A percentile compares a stretch with the other conserved stretches of the same genome.
These are phyloP conservation scores for Battus philenor DNA, from an alignment of 1,140 invertebrate genomes.

Conservation along the genomic window DNA sequence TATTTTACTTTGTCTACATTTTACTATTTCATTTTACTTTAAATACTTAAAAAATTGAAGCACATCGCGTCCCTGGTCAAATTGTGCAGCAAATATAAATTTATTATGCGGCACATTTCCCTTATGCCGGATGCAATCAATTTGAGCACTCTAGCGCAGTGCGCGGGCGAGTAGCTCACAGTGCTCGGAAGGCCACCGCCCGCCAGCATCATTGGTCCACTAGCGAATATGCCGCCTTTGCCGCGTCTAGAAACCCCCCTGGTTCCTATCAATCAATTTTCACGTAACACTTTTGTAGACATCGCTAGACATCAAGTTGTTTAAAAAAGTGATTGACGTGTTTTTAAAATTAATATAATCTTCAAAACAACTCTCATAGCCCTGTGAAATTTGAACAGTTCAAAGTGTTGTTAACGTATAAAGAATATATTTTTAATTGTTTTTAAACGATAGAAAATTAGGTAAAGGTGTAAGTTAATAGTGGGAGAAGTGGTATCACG, in stretches of 20 bases:
- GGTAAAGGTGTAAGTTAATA: neutral
- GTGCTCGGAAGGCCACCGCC: slow-evolving; percentile 42
- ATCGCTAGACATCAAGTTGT: neutral
- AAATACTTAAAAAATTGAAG: slow-evolving; percentile 8
- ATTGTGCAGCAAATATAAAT: slow-evolving; percentile 66
- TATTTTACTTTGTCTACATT: too few relatives aligned
- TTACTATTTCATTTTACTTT: too few relatives aligned
- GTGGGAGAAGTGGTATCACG: slow-evolving; percentile 58
- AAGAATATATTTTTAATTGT: too few relatives aligned
- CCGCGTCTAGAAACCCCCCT: neutral
- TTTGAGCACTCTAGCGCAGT: slow-evolving; percentile 53
- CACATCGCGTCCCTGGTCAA: slow-evolving; percentile 49
- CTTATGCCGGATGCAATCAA: slow-evolving; percentile 72
- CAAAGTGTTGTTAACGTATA: neutral
- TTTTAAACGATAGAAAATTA: neutral
- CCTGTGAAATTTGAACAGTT: slow-evolving; percentile 4
- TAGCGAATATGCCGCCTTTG: slow-evolving; percentile 9
- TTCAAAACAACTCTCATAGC: neutral
- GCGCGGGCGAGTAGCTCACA: slow-evolving; percentile 47
- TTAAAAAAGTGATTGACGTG: neutral
- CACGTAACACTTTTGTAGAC: neutral
- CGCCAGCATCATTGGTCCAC: slow-evolving; percentile 29
- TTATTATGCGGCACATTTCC: slow-evolving; percentile 73
- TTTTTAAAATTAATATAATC: neutral
- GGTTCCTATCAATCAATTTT: neutral